Percentiles rank a stretch among this genome's conserved stretches.
phyloP scores from a whole-genome alignment of 2,797 vertebrate species.

The Leptodactylus fallax region DNA sequence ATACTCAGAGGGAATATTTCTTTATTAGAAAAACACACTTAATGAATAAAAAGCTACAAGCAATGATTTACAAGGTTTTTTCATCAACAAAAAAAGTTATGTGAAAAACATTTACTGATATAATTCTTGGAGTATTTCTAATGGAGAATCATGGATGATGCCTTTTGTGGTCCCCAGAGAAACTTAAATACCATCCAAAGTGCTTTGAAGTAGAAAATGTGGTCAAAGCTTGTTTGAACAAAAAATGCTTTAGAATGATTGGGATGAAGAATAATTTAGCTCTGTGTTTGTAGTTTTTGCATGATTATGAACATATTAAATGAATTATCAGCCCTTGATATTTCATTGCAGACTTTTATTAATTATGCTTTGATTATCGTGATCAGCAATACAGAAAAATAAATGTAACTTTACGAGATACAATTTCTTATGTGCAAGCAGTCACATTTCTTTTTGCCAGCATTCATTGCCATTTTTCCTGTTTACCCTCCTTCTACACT shows the following conservation, averaged over 20 bases:
- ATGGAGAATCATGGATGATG: neutral
- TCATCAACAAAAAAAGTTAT: neutral
- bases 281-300: too few species aligned
- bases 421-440: too few species aligned
- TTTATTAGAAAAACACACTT: conserved; percentile 12
- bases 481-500: too few species aligned
- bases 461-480: too few species aligned
- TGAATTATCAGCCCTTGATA: too few species aligned
- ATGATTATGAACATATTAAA: too few species aligned
- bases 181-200: neutral
- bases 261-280: too few species aligned
- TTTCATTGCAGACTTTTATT: too few species aligned
- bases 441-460: too few species aligned
- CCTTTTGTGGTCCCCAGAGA: neutral
- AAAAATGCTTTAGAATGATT: neutral
- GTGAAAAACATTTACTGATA: neutral
- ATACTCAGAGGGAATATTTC: neutral
- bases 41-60: conserved; percentile 17
- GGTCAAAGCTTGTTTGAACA: neutral
- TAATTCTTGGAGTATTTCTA: neutral
- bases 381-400: too few species aligned
- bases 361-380: too few species aligned
- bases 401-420: too few species aligned
- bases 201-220: neutral
- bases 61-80: neutral